Evolutionary conservation across 2,888 invertebrate species (phyloP).

Genomic region (Sarcophaga subvicina): DNA sequence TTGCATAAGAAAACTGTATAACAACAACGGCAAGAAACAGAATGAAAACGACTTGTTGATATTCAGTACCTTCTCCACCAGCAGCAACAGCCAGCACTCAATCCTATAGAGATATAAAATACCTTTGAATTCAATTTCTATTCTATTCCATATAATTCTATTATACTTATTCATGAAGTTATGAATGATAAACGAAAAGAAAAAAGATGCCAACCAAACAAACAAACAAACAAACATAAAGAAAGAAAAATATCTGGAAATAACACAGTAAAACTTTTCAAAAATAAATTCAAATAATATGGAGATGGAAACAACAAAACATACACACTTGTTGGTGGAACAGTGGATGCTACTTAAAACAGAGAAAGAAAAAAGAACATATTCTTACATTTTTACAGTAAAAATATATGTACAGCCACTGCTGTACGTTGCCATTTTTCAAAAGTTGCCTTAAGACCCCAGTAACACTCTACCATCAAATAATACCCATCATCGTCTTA

Average conservation of each 20-base stretch:
- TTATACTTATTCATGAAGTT: slow-evolving; percentile 48
- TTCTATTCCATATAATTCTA: slow-evolving; percentile 35
- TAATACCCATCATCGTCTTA: background rate
- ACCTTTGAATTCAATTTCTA: slow-evolving; percentile 35
- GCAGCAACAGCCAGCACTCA: background rate
- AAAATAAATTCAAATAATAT: slow-evolving; percentile 29
- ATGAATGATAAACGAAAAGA: slow-evolving; percentile 8
- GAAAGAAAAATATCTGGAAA: background rate
- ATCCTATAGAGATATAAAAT: background rate
- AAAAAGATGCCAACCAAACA: background rate
- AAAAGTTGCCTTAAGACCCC: slow-evolving; percentile 25
- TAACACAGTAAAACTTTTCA: slow-evolving; percentile 41
- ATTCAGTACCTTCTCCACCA: background rate
- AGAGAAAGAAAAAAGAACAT: no score
- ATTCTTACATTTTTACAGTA: no score
- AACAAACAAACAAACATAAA: background rate
- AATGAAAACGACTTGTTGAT: slow-evolving; percentile 42
- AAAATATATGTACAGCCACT: slow-evolving; percentile 15
- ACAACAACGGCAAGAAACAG: no score
- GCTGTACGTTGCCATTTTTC: slow-evolving; percentile 20
- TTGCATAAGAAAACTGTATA: slow-evolving; percentile 14
- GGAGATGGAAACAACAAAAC: background rate
- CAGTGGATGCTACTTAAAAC: slow-evolving; percentile 23
- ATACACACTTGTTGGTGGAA: slow-evolving; percentile 49
- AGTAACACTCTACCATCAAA: no score